Evolutionary conservation across 1,140 invertebrate species (phyloP).

Genomic region (Trichoplusia ni): DNA sequence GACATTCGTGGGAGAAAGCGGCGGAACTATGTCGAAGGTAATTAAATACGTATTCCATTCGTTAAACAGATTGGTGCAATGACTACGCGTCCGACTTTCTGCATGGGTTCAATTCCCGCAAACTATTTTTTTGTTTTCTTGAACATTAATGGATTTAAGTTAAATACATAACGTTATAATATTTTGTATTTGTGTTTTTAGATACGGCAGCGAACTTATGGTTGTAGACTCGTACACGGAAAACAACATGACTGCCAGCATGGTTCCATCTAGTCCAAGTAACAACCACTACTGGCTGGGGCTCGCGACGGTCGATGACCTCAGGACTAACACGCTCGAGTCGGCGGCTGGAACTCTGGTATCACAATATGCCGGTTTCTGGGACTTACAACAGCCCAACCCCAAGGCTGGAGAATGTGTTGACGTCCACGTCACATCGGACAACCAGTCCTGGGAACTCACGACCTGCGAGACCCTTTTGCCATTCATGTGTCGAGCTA

Average conservation of each 20-base stretch:
- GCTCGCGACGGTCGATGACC: constrained; percentile 93
- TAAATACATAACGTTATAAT: too few species aligned
- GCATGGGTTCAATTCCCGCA: too few species aligned
- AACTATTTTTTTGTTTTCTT: too few species aligned
- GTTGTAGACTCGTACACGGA: constrained; percentile 93
- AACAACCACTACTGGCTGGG: constrained; percentile 93
- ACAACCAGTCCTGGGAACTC: constrained; percentile 94
- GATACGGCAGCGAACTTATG: constrained; percentile 96
- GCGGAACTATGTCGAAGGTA: constrained; percentile 96
- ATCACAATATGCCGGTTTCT: constrained; percentile 96
- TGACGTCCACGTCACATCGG: constrained; percentile 88
- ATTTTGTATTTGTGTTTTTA: too few species aligned
- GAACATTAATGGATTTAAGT: too few species aligned
- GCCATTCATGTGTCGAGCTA: constrained; percentile 95
- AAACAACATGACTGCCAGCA: constrained; percentile 93
- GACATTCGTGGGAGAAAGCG: constrained; percentile 97
- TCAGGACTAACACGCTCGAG: constrained; percentile 95
- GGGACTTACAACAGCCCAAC: constrained; percentile 93
- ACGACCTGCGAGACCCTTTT: constrained; percentile 96
- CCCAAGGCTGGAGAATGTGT: constrained; percentile 94
- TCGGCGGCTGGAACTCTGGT: constrained; percentile 95
- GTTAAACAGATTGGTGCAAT: constrained; percentile 28
- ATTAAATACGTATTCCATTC: constrained; percentile 8
- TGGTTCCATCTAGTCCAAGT: constrained; percentile 85
- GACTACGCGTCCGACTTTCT: too few species aligned